Evolutionary conservation across 30 jellyfish, hydroid and myxozoan genomes (phyloP).

Genomic region (Chironex yamaguchii): DNA sequence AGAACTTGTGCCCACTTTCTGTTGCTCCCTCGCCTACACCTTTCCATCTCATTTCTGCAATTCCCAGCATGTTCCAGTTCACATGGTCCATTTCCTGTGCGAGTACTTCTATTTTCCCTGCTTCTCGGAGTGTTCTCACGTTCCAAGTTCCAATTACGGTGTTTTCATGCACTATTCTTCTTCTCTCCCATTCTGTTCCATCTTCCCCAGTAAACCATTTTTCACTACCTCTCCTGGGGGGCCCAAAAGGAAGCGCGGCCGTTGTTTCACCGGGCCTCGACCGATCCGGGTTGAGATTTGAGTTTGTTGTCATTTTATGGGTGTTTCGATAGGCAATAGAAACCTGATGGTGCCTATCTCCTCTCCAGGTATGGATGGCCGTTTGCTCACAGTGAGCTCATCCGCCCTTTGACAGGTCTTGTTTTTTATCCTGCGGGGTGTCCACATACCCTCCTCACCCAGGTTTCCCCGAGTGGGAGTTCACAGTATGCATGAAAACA

Average conservation of each 20-base stretch:
- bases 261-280: conserved; percentile 14
- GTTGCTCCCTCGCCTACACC: background rate
- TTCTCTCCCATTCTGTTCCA: no score
- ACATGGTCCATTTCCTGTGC: conserved; percentile 2
- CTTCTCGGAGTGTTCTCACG: conserved; percentile 11
- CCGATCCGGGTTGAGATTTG: conserved; percentile 1
- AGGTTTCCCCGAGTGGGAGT: no score
- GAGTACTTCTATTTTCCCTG: conserved; percentile 9
- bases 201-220: conserved; percentile 6
- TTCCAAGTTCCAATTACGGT: conserved; percentile 23
- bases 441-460: no score
- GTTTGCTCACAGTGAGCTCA: no score
- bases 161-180: background rate
- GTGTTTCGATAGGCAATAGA: conserved; percentile 16
- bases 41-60: conserved; percentile 42
- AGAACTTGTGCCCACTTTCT: conserved; percentile 38
- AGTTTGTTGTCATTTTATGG: background rate
- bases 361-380: no score
- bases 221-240: conserved; percentile 17
- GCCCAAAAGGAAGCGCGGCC: conserved; percentile 10
- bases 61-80: conserved; percentile 38
- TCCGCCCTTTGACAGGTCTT: no score
- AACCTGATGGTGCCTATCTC: no score
- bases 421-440: no score
- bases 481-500: no score